Evolutionary conservation across 2,888 invertebrate genomes (phyloP), one percentile per base, ranked within the genome.

Genomic region (Aphidoletes aphidimyza): DNA sequence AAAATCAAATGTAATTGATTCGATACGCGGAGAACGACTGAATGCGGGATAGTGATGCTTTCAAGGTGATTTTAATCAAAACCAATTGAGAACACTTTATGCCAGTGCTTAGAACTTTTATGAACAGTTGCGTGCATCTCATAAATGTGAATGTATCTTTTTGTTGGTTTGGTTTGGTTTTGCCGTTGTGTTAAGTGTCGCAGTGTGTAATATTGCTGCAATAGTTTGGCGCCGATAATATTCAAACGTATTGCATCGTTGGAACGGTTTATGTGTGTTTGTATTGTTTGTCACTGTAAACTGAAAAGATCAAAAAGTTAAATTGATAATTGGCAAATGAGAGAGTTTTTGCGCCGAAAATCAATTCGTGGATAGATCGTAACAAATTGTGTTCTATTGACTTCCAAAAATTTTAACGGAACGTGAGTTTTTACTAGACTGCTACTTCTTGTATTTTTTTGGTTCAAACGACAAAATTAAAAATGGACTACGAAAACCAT

Each of bases 401-500:
- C 14, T 11, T 30, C 30, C 9, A 30, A 69, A 1, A 11, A 30
- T 30, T 69, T 69, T 9, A 69, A 30, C 1, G 14, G n/a, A n/a
- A n/a, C n/a, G n/a, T n/a, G n/a, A n/a, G n/a, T n/a, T n/a, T n/a
- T n/a, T n/a, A n/a, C n/a, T n/a, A n/a, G n/a, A n/a, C n/a, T n/a
- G n/a, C n/a, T n/a, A n/a, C n/a, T n/a, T n/a, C n/a, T n/a, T n/a
- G n/a, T n/a, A n/a, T n/a, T n/a, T n/a, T n/a, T 14, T 69, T 11
- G 17, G 14, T 8, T 30, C 8, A 5, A 26, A 30, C 14, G 22
- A 26, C 5, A 11, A 14, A 30, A 30, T 30, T 42, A 30, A 69
- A 30, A 69, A 91, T 92, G 91, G 90, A 91, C 83, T 85, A 87
- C 91, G 94, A 95, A 88, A 93, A 92, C 88, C 93, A 92, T 89